Evolutionary conservation across 2,797 vertebrate genomes (phyloP).

Genomic region (Telmatherina bonti): DNA sequence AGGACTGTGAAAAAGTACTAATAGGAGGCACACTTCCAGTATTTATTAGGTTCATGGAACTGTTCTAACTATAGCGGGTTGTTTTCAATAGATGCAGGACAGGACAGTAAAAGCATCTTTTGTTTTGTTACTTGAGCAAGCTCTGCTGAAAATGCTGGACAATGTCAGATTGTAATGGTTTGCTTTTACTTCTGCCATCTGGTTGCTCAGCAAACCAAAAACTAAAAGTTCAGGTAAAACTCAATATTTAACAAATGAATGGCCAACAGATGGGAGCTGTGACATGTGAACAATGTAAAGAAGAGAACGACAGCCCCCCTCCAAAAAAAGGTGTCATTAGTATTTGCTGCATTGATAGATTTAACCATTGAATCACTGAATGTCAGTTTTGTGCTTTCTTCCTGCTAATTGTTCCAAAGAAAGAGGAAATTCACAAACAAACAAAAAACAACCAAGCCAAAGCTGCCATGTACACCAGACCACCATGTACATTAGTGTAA

Average conservation of each 20-base stretch:
- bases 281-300: conserved; percentile 30
- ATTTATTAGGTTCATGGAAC: conserved; percentile 14
- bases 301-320: neutral
- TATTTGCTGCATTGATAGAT: neutral
- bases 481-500: too few species aligned
- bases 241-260: conserved; percentile 6
- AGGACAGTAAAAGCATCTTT: conserved; percentile 3
- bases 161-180: conserved; percentile 23
- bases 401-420: conserved; percentile 5
- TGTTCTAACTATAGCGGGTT: neutral
- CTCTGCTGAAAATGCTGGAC: conserved; percentile 7
- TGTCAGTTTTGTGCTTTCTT: conserved; percentile 6
- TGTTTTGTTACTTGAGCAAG: neutral
- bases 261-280: conserved; percentile 46
- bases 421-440: too few species aligned
- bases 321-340: conserved; percentile 13
- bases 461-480: too few species aligned
- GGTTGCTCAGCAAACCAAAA: conserved; percentile 36
- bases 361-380: neutral
- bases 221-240: conserved; percentile 35
- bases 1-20: neutral
- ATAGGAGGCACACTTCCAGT: neutral
- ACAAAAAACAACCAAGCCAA: too few species aligned
- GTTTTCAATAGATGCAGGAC: neutral
- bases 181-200: conserved; percentile 46